A percentile compares a stretch with the other conserved stretches of the same genome.
These are phyloP conservation scores for Momotus momota DNA, from an alignment of 2,797 vertebrate genomes.

Conservation along the genomic window DNA sequence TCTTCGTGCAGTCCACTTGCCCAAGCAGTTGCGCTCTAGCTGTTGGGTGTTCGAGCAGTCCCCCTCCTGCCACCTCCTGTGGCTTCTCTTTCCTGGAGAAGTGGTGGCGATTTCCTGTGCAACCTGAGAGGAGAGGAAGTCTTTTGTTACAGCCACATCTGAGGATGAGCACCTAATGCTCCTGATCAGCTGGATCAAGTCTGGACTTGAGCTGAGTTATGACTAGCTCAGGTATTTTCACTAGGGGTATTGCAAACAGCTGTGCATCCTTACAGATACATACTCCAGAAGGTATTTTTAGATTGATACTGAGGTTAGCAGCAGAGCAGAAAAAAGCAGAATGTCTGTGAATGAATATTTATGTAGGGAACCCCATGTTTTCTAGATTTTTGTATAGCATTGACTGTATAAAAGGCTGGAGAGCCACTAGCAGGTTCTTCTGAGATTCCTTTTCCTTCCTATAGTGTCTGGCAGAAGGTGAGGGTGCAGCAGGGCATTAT, in stretches of 20 bases:
- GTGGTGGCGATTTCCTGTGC: neutral
- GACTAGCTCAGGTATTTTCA: neutral
- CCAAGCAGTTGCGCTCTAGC: neutral
- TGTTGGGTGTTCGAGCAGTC: neutral
- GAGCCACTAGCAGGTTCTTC: neutral
- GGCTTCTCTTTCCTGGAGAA: neutral
- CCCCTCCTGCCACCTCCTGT: neutral
- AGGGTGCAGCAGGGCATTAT: neutral
- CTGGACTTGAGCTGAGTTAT: neutral
- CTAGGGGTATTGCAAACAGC: neutral
- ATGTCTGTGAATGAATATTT: neutral
- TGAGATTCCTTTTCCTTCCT: neutral
- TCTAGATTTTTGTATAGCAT: neutral
- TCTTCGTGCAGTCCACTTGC: neutral
- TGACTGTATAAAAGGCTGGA: neutral
- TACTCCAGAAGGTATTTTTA: neutral
- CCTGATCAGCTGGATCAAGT: neutral
- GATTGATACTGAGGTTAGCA: neutral
- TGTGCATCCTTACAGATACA: neutral
- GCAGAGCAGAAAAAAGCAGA: neutral
- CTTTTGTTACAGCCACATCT: neutral
- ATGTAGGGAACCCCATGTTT: neutral
- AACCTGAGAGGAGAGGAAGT: neutral
- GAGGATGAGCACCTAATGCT: neutral
- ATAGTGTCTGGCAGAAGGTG: neutral